phyloP scores from a whole-genome alignment of 2,888 invertebrate species.

The Sarcophaga variegata region DNA sequence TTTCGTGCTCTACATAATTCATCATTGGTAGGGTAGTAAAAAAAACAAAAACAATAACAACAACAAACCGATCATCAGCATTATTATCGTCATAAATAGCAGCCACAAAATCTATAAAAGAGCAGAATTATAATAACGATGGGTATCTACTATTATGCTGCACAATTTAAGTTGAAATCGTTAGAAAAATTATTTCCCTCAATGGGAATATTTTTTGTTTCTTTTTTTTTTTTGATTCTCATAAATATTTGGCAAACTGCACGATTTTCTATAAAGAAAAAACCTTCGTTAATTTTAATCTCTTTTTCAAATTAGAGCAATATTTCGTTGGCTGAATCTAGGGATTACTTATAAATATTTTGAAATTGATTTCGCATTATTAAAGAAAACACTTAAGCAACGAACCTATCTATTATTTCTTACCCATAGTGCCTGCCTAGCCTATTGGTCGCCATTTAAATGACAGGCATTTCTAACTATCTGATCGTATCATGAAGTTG shows the following conservation, averaged over 20 bases:
- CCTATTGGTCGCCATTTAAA: too few species aligned
- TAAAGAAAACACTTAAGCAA: too few species aligned
- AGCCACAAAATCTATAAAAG: conserved; percentile 35
- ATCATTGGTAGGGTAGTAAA: conserved; percentile 73
- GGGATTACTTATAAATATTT: too few species aligned
- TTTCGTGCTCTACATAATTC: conserved; percentile 81
- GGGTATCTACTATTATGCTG: conserved; percentile 44
- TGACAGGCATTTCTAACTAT: too few species aligned
- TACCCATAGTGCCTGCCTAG: too few species aligned
- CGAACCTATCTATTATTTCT: too few species aligned
- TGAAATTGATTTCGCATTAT: too few species aligned
- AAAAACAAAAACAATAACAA: conserved; percentile 48
- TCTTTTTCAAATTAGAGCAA: too few species aligned
- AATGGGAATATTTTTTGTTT: conserved; percentile 5
- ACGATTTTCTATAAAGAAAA: conserved; percentile 48
- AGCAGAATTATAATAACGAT: conserved; percentile 39
- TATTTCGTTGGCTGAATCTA: too few species aligned
- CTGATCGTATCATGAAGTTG: too few species aligned
- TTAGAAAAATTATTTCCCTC: conserved; percentile 54
- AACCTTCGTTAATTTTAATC: too few species aligned
- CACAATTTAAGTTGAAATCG: conserved; percentile 43
- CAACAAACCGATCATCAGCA: conserved; percentile 60
- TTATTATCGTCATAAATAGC: conserved; percentile 75
- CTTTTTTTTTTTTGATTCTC: background rate
- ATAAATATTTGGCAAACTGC: conserved; percentile 46